phyloP scores from a whole-genome alignment of 2,888 invertebrate species.

The Gnatocerus cornutus region DNA sequence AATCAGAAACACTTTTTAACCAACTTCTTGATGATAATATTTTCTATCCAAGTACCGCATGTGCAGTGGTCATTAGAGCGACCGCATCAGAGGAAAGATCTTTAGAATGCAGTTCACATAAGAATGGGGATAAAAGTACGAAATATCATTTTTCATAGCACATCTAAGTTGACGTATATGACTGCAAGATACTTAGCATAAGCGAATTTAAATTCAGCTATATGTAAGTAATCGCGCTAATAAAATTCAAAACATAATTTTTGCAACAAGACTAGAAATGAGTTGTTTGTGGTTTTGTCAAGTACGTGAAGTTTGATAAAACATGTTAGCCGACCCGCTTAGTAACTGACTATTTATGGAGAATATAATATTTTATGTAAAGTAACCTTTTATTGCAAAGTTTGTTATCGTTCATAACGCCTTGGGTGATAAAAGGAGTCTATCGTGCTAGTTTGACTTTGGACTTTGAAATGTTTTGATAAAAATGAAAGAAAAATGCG shows the following conservation, averaged over 20 bases:
- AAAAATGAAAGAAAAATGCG: constrained; percentile 41
- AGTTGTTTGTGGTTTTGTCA: constrained; percentile 17
- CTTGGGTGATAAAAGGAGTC: constrained; percentile 22
- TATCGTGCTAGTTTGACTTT: constrained; percentile 39
- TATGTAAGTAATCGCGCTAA: background rate
- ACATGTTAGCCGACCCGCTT: background rate
- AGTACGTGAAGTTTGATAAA: constrained; percentile 1
- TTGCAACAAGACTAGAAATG: constrained; percentile 16
- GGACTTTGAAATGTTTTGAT: constrained; percentile 38
- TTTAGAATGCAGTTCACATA: constrained; percentile 35
- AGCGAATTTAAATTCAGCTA: constrained; percentile 25
- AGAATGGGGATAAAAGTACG: constrained; percentile 26
- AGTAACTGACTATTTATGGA: constrained; percentile 24
- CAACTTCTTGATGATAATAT: no score
- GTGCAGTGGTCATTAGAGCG: no score
- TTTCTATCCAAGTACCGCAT: no score
- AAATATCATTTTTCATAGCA: constrained; percentile 39
- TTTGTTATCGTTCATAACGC: constrained; percentile 22
- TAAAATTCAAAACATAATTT: constrained; percentile 29
- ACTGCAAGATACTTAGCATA: constrained; percentile 29
- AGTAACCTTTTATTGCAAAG: constrained; percentile 31
- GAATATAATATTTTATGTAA: constrained; percentile 32
- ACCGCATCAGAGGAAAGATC: constrained; percentile 11
- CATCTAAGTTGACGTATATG: constrained; percentile 23
- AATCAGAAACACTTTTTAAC: no score